Conservation (phyloP, 2,888 invertebrate genomes). For the Ennomos quercinarius region DNA sequence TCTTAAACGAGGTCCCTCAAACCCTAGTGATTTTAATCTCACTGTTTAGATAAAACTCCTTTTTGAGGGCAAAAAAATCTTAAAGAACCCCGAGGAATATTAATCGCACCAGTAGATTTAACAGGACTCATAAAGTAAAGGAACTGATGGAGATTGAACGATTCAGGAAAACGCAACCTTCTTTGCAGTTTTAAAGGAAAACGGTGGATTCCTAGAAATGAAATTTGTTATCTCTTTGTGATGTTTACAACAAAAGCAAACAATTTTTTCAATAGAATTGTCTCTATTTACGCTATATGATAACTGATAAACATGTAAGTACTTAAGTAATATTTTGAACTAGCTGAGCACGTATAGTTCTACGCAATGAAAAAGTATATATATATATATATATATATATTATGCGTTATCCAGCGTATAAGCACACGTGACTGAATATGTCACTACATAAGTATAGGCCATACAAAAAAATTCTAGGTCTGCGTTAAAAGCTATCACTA, state of each 20-base stretch:
- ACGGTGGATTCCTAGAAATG: background rate
- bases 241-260: background rate
- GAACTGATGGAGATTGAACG: constrained; percentile 30
- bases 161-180: constrained; percentile 16
- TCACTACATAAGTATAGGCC: too few species aligned
- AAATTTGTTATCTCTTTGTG: background rate
- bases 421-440: too few species aligned
- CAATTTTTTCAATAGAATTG: too few species aligned
- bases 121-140: constrained; percentile 45
- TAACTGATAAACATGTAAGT: too few species aligned
- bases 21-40: constrained; percentile 72
- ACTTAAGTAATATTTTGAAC: too few species aligned
- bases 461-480: too few species aligned
- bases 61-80: constrained; percentile 52
- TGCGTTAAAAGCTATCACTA: too few species aligned
- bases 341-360: too few species aligned
- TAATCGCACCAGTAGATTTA: constrained; percentile 50
- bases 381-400: too few species aligned
- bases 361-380: too few species aligned
- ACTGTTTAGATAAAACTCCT: constrained; percentile 66
- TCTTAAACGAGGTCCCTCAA: constrained; percentile 60
- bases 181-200: constrained; percentile 3
- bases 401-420: too few species aligned
- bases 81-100: constrained; percentile 56
- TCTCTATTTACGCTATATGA: too few species aligned